A percentile compares a stretch with the other conserved stretches of the same genome.
These are phyloP conservation scores for Eupsilia transversa DNA, from an alignment of 2,888 invertebrate genomes.

Conservation along the genomic window DNA sequence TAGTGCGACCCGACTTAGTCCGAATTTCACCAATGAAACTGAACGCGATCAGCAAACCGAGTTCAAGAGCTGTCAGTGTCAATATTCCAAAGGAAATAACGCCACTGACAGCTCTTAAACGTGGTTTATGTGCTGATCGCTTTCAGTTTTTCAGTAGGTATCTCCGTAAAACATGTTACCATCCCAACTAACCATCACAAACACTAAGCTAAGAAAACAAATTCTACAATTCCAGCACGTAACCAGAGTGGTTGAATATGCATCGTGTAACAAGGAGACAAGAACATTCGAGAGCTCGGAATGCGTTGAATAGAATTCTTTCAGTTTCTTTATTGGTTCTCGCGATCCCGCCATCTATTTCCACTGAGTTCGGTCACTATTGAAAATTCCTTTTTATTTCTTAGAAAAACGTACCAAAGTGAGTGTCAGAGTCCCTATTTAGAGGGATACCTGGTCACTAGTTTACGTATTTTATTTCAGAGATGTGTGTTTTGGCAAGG, in stretches of 20 bases:
- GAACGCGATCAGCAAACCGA: too few species aligned
- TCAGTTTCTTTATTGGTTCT: conserved; percentile 76
- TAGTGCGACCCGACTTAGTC: too few species aligned
- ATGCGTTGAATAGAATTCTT: conserved; percentile 81
- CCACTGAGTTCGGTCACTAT: conserved; percentile 62
- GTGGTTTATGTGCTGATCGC: too few species aligned
- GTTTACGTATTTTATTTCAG: conserved; percentile 39
- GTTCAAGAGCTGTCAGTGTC: too few species aligned
- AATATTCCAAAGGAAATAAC: too few species aligned
- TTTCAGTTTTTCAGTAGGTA: too few species aligned
- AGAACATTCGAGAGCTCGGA: conserved; percentile 71
- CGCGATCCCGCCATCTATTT: conserved; percentile 61
- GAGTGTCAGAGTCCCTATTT: conserved; percentile 49
- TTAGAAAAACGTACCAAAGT: conserved; percentile 50
- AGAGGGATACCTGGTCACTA: conserved; percentile 50
- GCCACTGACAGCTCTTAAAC: too few species aligned
- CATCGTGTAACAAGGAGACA: conserved; percentile 70
- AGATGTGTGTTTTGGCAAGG: conserved; percentile 35
- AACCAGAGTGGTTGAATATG: conserved; percentile 65
- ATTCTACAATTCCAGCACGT: conserved; percentile 60
- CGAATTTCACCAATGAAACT: too few species aligned
- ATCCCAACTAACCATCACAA: conserved; percentile 20
- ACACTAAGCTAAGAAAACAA: conserved; percentile 50
- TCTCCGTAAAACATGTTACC: conserved; percentile 12
- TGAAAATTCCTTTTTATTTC: conserved; percentile 67